Percentiles rank a stretch among this genome's conserved stretches.
These are phyloP conservation scores for Xiphorhynchus elegans DNA, from an alignment of 2,113 vertebrate genomes.

Conservation along the genomic window DNA sequence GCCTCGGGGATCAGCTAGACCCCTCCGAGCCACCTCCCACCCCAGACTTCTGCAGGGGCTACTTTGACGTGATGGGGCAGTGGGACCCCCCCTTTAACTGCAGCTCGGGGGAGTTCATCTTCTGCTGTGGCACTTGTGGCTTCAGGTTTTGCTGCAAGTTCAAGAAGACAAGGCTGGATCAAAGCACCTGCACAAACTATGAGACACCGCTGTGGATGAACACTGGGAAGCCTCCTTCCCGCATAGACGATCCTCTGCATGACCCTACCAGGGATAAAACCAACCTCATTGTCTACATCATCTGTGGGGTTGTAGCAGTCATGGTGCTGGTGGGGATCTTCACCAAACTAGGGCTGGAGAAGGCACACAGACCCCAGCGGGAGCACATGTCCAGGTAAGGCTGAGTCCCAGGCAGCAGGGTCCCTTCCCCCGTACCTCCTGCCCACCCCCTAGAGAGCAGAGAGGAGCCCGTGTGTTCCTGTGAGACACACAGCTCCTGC, in stretches of 20 bases:
- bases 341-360: slow-evolving; percentile 98
- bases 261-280: slow-evolving; percentile 98
- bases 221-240: slow-evolving; percentile 89
- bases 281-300: slow-evolving; percentile 98
- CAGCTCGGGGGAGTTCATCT: slow-evolving; percentile 95
- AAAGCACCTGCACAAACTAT: slow-evolving; percentile 96
- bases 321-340: slow-evolving; percentile 99
- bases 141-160: slow-evolving; percentile 98
- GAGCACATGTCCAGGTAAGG: slow-evolving; percentile 97
- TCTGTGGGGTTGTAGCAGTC: slow-evolving; percentile 98
- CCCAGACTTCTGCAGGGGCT: slow-evolving; percentile 93
- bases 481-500: background rate
- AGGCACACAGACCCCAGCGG: slow-evolving; percentile 95
- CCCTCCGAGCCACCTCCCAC: slow-evolving; percentile 87
- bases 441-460: background rate
- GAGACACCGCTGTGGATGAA: slow-evolving; percentile 94
- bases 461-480: background rate
- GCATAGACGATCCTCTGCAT: slow-evolving; percentile 87
- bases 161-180: slow-evolving; percentile 91
- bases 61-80: slow-evolving; percentile 99
- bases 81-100: slow-evolving; percentile 97
- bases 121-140: slow-evolving; percentile 99
- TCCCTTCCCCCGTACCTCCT: background rate
- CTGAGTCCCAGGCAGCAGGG: background rate
- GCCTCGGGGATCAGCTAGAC: slow-evolving; percentile 81